phyloP scores from a whole-genome alignment of 1,140 invertebrate species.

The Cherax quadricarinatus region DNA sequence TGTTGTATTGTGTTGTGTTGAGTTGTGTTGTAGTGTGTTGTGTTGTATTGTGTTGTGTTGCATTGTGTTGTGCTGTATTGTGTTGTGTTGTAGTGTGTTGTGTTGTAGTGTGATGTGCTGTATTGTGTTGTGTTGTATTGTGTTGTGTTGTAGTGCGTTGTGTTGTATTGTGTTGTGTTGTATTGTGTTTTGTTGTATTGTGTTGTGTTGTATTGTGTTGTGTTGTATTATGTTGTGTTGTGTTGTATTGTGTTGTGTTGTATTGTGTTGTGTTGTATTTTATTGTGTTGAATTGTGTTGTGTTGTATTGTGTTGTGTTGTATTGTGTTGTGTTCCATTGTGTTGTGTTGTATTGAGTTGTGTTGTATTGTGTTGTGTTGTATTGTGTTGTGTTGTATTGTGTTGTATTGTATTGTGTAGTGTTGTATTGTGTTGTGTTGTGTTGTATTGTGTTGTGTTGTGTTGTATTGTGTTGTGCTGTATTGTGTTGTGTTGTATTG shows the following conservation, averaged over 20 bases:
- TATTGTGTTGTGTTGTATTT: neutral
- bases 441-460: conserved; percentile 2
- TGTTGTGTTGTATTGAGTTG: no score
- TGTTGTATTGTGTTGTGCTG: neutral
- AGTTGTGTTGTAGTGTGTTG: no score
- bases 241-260: neutral
- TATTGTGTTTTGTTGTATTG: no score
- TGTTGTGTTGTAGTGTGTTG: no score
- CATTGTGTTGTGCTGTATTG: no score
- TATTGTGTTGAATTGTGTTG: neutral
- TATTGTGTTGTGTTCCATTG: neutral
- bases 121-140: no score
- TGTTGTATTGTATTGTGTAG: neutral
- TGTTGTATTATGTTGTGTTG: neutral
- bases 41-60: no score
- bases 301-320: neutral
- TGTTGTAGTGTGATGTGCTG: no score
- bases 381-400: neutral
- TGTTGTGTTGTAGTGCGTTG: no score
- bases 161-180: no score
- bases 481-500: conserved; percentile 5
- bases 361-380: neutral
- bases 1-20: no score
- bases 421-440: neutral
- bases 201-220: neutral